Evolutionary conservation across 2,113 vertebrate genomes (phyloP), one percentile per base, ranked within the genome.

Genomic region (Larimichthys polyactis): DNA sequence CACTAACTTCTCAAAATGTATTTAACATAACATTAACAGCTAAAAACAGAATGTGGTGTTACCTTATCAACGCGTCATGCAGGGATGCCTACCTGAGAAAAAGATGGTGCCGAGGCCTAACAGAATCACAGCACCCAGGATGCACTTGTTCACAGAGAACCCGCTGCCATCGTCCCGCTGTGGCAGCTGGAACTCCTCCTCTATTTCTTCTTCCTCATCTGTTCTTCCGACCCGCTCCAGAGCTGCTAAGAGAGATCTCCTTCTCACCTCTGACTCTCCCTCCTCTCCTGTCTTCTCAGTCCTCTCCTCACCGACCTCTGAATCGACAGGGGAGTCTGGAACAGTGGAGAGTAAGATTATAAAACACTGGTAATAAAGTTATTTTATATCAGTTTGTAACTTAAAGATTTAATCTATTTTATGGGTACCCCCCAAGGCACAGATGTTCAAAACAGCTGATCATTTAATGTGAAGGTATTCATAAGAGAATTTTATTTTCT

Each of bases 51-150:
- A 55, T 54, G 22, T 9, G 44, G 20, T 14, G 64, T 51, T 24
- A 9, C 7, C 32, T 15, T 17, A 5, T 17, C 51, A 60, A 62
- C 4, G 8, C 63, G 94, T 81, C 95, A 96, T 91, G 0, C 20
- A 5, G 9, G 0, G 24, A 43, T 32, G 5, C 83, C 32, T 84
- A 94, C 94, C 94, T 51, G 96, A 96, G 78, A 96, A 87, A 12
- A 97, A 89, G 65, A 98, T 93, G 58, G 96, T 90, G 1, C 96
- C 96, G 1, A 98, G 75, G 0, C 94, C 95, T 4, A 97, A 68
- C 68, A 98, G 78, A 0, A 95, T 94, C 57, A 98, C 49, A 1
- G 95, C 95, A 2, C 94, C 96, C 0, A 98, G 92, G 78, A 98
- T 93, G 88, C 96, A 97, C 83, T 95, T 96, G 92, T 96, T 96